Evolutionary conservation across 2,113 vertebrate species (phyloP), one percentile per base, ranked within the genome.

Genomic region (Mesitornis unicolor): DNA sequence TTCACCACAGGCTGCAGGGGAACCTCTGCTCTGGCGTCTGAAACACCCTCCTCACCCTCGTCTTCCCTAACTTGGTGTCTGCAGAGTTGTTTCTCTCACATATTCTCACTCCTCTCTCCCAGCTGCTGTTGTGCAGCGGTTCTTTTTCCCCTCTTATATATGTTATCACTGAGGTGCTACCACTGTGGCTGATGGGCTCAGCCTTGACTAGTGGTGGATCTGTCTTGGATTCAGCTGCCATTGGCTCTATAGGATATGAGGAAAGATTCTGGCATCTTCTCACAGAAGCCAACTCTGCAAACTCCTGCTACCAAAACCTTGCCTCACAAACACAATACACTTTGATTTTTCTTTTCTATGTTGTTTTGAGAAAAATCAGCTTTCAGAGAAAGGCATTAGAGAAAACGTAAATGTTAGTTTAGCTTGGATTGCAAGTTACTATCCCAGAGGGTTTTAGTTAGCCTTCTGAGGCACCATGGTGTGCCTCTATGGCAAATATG

Each of bases 131-230:
- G 21, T 13, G 9, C 35, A 78, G 35, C 45, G 26, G 16, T 16
- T 35, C 43, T 33, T 70, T 36, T 2, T 4, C 8, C 6, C 8
- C 51, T n/a, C 14, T 45, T 26, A 45, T 35, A 4, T 9, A 21
- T 0, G 0, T 38, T 51, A 35, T 19, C 19, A 2, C 28, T 69
- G 48, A 50, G 24, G 2, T 6, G 2, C 20, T 48, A 3, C 19
- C 50, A 47, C 26, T 1, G 0, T 22, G 2, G 2, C 11, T 59
- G 17, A 18, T 43, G 24, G 26, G 16, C 15, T 84, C 4, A 0
- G n/a, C 16, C 15, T 31, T 38, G 47, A 20, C 19, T 13, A 17
- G 26, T 4, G 0, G 13, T 0, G 1, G 11, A 4, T 65, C 20
- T 3, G 1, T 61, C 7, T 14, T 61, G 70, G 33, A 65, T n/a